Base-by-base conservation (phyloP, 2,888 invertebrate genomes). In the Clanis bilineata region DNA sequence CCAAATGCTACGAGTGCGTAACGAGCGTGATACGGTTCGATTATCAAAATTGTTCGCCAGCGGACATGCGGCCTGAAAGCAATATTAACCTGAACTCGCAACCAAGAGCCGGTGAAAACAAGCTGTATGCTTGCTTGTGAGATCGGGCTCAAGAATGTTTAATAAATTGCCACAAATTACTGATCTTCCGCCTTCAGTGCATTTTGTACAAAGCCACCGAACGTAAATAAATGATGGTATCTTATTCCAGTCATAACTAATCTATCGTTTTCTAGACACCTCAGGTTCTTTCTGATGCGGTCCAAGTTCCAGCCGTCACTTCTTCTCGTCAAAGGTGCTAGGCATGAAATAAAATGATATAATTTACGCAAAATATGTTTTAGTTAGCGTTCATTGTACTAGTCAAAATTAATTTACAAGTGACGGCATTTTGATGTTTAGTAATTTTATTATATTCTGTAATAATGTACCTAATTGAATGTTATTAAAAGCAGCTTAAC, bases 401-500 rank as follows among this genome's bases (percentile, higher is more conserved):
- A 91, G 91, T 91, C 91, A 90, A 91, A 90, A 90, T 89, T 89
- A 71, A 73, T 74, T 75, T 70, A 66, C 59, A 73, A 82, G 81
- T 84, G 83, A 76, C 82, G 84, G 80, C 82, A 70, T 71, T 66
- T 66, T 61, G 59, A 67, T 76, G 71, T 73, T 72, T 72, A 74
- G 62, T 72, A 74, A 63, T 62, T 63, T 66, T 71, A 68, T 75
- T 70, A 70, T 74, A 67, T 74, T 75, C 72, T 74, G 67, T 73
- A 70, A 72, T 65, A 72, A 70, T 78, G 72, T 80, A 41, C 41
- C 41, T 41, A 77, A 76, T 79, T 80, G 77, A 75, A 80, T 81
- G 74, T 80, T 77, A 82, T 75, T 80, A 78, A 71, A 79, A 75
- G 73, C 87, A 83, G 86, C 86, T 85, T 88, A 85, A 83, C 82